These are phyloP conservation scores for Goniozus legneri DNA, from an alignment of 1,140 invertebrate species.

Conservation along the genomic window DNA sequence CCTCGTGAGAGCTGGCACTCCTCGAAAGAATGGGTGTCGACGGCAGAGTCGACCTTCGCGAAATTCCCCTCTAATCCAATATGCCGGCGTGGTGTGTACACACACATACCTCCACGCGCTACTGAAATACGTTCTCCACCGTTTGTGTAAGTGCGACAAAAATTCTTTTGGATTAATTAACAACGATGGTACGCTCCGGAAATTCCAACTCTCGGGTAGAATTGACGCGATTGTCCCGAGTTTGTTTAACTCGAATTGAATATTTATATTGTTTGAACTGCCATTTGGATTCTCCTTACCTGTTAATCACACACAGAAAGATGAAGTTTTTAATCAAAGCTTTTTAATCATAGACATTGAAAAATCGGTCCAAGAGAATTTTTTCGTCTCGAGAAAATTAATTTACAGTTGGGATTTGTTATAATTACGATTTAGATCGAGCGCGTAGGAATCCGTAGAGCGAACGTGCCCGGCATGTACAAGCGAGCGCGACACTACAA, in stretches of 20 bases:
- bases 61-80: neutral
- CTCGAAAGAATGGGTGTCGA: neutral
- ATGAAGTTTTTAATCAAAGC: too few species aligned
- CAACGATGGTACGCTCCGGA: neutral
- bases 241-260: neutral
- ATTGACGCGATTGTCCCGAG: too few species aligned
- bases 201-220: too few species aligned
- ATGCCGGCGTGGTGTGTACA: too few species aligned
- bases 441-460: too few species aligned
- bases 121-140: neutral
- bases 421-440: neutral
- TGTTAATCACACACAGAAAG: too few species aligned
- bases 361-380: too few species aligned
- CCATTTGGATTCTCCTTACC: too few species aligned
- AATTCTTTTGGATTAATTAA: neutral
- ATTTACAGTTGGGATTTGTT: neutral
- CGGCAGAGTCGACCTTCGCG: neutral
- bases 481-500: neutral
- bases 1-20: too few species aligned
- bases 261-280: neutral
- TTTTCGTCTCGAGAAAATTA: neutral
- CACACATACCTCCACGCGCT: too few species aligned
- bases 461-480: too few species aligned
- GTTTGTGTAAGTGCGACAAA: neutral
- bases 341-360: too few species aligned